Base-by-base conservation (phyloP, 2,888 invertebrate genomes). In the Eulithis prunata region DNA sequence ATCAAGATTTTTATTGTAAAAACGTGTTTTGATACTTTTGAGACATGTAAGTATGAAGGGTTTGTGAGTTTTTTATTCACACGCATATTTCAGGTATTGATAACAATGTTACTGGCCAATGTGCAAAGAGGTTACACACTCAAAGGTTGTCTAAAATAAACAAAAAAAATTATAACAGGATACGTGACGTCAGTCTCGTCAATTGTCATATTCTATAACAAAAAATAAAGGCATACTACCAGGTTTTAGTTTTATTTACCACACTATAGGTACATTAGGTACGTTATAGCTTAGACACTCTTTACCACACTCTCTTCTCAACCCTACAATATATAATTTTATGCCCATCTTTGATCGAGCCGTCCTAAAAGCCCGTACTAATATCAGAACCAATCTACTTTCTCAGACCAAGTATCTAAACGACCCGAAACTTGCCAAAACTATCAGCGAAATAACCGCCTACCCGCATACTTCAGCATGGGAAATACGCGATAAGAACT, bases 401-500 rank as follows among this genome's bases (percentile, higher is more conserved):
- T 52, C 64, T 55, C 43, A 62, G 62, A 53, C 46, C 55, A 11
- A 61, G 12, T 36, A 59, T 21, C 21, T 21, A 21, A 52, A 14
- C 49, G 41, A 54, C 62, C 57, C 57, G 6, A 57, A 53, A 57
- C 63, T 57, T 46, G 14, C 58, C 51, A 56, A 66, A 67, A 64
- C 67, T 67, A 64, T 64, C 57, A 41, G 21, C 47, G 61, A 63
- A 67, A 66, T 59, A 61, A 60, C 61, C 36, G 47, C 41, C 54
- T 57, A 61, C 71, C 82, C 82, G 83, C 84, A 83, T 85, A 81
- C 82, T 78, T 78, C 76, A 53, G 13, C 54, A 78, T 85, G 89
- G 90, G 91, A 90, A 91, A 88, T 89, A 61, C 12, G 77, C 81
- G 91, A 92, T 92, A 92, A 92, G 90, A 90, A 79, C 87, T 81